These are phyloP conservation scores for Scaptomyza caliginosa DNA, from an alignment of 2,888 invertebrate genomes.

Conservation along the genomic window DNA sequence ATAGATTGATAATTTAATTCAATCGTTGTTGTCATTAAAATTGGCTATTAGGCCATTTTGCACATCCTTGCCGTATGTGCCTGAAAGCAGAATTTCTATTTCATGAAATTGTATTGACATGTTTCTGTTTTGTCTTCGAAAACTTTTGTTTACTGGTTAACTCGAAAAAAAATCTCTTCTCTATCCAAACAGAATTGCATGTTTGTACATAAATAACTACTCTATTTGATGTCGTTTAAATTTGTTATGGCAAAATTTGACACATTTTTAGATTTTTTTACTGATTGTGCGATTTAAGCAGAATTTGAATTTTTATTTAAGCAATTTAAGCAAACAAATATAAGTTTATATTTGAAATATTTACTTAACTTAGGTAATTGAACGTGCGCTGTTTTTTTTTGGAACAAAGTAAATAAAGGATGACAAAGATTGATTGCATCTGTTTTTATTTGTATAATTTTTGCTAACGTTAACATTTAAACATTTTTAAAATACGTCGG, in stretches of 20 bases:
- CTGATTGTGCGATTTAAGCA: too few relatives aligned
- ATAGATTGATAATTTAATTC: slow-evolving; percentile 77
- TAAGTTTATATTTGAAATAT: neutral
- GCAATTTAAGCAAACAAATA: neutral
- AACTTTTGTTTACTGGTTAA: neutral
- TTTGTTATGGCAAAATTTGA: neutral
- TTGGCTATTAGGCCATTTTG: slow-evolving; percentile 37
- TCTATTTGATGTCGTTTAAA: neutral
- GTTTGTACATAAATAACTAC: neutral
- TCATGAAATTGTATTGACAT: neutral
- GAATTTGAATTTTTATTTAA: too few relatives aligned
- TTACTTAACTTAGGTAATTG: neutral
- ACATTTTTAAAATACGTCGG: neutral
- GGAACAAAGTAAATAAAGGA: neutral
- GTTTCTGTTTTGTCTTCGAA: neutral
- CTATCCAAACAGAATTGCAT: neutral
- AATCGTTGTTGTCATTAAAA: slow-evolving; percentile 72
- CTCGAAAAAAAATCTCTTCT: neutral
- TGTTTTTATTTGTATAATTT: neutral
- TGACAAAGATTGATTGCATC: slow-evolving; percentile 1
- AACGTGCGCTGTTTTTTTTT: neutral
- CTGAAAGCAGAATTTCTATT: slow-evolving; percentile 47
- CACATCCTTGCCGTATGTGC: slow-evolving; percentile 13
- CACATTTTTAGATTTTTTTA: too few relatives aligned
- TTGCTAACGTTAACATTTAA: neutral